Percentiles rank a stretch among this genome's conserved stretches.
phyloP scores from a whole-genome alignment of 2,888 invertebrate genomes.

The Acanthacorydalis orientalis region DNA sequence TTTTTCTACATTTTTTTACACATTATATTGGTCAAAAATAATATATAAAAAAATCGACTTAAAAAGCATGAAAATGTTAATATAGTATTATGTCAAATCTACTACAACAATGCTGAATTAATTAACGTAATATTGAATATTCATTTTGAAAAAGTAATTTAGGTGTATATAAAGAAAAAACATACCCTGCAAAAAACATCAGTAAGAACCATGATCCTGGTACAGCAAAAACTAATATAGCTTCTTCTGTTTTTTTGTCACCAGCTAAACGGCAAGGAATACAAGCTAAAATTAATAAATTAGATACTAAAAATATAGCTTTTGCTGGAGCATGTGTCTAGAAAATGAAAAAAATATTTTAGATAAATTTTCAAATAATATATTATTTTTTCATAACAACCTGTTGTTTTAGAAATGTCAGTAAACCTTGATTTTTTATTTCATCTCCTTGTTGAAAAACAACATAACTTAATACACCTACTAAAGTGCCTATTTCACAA shows the following conservation, averaged over 20 bases:
- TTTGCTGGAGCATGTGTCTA: constrained; percentile 91
- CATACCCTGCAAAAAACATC: constrained; percentile 97
- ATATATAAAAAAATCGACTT: not conserved
- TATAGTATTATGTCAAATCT: too few species aligned
- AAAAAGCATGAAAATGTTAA: too few species aligned
- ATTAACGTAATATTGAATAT: too few species aligned
- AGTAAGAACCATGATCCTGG: constrained; percentile 95
- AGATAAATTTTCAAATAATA: not conserved
- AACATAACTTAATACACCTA: constrained; percentile 76
- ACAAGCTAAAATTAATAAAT: constrained; percentile 74
- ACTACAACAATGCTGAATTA: too few species aligned
- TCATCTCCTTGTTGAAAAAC: constrained; percentile 88
- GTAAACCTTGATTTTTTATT: constrained; percentile 82
- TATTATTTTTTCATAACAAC: constrained; percentile 30
- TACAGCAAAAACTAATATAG: constrained; percentile 77
- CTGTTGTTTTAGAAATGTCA: constrained; percentile 81
- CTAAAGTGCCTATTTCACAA: constrained; percentile 70
- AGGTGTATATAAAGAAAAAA: not conserved
- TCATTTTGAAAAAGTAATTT: not conserved
- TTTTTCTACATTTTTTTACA: not conserved
- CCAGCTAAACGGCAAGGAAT: constrained; percentile 69
- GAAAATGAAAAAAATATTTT: constrained; percentile 14
- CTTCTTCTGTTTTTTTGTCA: constrained; percentile 71
- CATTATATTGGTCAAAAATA: too few species aligned
- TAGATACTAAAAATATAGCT: constrained; percentile 81